Base-by-base conservation (phyloP, 2,888 invertebrate genomes). In the Mythimna lalbum region DNA sequence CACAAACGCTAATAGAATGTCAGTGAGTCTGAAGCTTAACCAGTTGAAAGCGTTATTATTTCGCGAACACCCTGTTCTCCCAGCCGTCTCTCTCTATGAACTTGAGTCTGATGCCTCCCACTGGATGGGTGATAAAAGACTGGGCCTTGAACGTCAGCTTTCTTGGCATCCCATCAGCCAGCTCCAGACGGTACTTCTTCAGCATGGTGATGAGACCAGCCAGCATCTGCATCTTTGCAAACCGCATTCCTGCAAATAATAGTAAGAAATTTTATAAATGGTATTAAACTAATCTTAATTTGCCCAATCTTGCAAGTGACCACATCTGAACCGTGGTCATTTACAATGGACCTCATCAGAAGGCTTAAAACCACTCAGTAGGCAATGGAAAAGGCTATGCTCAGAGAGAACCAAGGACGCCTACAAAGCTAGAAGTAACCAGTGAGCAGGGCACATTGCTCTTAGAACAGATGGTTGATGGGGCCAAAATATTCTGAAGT, bases 171-270 rank as follows among this genome's bases (percentile, higher is more conserved):
- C 79, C 87, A 1, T 80, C 84, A 0, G 88, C 85, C 19, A 90
- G 57, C 43, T 87, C 82, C 21, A 90, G 43, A 0, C 80, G 79
- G 67, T 88, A 91, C 56, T 88, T 89, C 76, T 85, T 90, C 69
- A 91, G 66, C 21, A 92, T 59, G 0, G 90, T 89, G 62, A 91
- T 73, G 23, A 91, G 70, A 0, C 89, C 90, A 0, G 90, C 85
- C 21, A 90, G 49, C 83, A 91, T 88, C 69, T 90, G 90, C 91
- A 92, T 91, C 70, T 87, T 89, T 0, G 89, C 90, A 23, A 91
- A 91, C 5, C 91, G 82, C 84, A 86, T 84, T 5, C 86, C 84
- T 84, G 60, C 10, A 64, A 75, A 36, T 49, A 69, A 57, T 31
- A 52, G 17, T 2, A 7, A 2, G 2, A 5, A 3, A n/a, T 6